Evolutionary conservation across 2,888 invertebrate species (phyloP), one percentile per base, ranked within the genome.

Genomic region (Malacosoma neustria): DNA sequence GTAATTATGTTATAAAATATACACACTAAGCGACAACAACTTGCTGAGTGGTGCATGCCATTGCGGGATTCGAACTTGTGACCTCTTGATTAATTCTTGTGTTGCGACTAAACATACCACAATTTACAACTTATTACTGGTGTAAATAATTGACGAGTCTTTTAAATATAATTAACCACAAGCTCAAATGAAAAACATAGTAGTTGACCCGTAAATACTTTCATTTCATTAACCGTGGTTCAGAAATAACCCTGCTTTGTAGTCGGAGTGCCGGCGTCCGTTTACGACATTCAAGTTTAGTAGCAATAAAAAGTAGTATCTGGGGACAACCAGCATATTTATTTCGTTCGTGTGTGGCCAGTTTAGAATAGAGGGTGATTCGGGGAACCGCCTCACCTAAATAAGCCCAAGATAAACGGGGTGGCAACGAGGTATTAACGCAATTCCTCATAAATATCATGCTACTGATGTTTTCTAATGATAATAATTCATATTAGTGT

Each of bases 231-330:
- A 22, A 22, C 22, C 22, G 22, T 22, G 9, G 22, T 22, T 22
- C 22, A 22, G 22, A 22, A 22, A 22, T 22, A 22, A 37, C 37
- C 42, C 12, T 29, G 41, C 46, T 50, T 50, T 43, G 50, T 46
- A 45, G 48, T 45, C 46, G 31, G 37, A 39, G 40, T 37, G 42
- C 43, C 35, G 38, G 22, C 39, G 40, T 9, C 9, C 22, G 22
- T 22, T 22, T 22, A 22, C 22, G 22, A 22, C 42, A 40, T 38
- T 48, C 36, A 45, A 32, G 33, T 50, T 50, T 50, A 50, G 43
- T 22, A 40, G 36, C 40, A 48, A 39, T 50, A 46, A 48, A 50
- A 40, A 32, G 32, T 29, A 13, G 36, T 35, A 30, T 30, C 39
- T 36, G 33, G 38, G 37, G 34, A 36, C 36, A 30, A 33, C 22